These are phyloP conservation scores for Struthidea cinerea DNA, from an alignment of 2,113 vertebrate species.

Conservation along the genomic window DNA sequence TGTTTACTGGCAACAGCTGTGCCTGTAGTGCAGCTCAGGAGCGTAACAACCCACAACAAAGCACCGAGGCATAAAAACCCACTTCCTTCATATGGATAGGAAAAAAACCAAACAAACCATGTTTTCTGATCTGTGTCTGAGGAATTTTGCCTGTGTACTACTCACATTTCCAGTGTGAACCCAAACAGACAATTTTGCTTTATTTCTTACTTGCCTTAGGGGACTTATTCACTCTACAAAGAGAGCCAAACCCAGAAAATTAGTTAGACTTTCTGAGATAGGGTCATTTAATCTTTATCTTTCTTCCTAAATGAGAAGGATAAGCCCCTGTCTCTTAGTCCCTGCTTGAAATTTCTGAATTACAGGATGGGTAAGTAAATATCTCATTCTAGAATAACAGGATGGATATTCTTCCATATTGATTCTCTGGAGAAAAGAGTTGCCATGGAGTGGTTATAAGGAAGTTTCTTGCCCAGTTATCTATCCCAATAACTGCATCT, in stretches of 20 bases:
- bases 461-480: neutral
- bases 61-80: neutral
- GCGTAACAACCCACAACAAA: neutral
- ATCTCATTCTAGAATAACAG: neutral
- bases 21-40: neutral
- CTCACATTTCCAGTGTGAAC: neutral
- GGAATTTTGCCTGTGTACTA: neutral
- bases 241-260: neutral
- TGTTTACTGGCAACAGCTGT: neutral
- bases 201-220: neutral
- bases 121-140: neutral
- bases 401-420: neutral
- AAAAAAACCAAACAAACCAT: neutral
- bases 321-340: neutral
- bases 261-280: neutral
- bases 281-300: neutral
- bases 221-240: neutral
- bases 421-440: neutral
- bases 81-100: neutral
- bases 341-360: neutral
- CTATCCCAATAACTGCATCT: neutral
- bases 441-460: neutral
- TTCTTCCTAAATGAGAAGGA: neutral
- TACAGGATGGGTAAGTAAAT: neutral
- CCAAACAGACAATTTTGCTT: neutral